Evolutionary conservation across 23 tunicate genomes (phyloP), one percentile per base, ranked within the genome.

Genomic region (Styela plicata): DNA sequence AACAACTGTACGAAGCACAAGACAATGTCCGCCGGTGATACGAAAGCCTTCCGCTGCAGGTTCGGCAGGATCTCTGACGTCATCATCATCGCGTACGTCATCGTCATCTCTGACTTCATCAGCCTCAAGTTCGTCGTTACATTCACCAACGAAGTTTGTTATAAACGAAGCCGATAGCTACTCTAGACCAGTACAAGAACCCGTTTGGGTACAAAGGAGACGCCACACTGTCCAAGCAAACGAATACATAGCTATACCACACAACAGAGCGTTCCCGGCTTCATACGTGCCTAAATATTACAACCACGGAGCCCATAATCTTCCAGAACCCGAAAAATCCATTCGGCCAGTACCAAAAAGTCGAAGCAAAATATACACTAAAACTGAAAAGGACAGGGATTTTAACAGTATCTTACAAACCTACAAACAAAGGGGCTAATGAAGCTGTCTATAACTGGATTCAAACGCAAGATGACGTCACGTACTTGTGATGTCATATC

Each of bases 401-500:
- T 62, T 68, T 84, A n/a, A 34, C 84, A 0, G 80, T 83, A 35
- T 84, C 94, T 16, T 84, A 84, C 71, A 80, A 84, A 53, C 78
- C 79, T 19, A 75, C 69, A n/a, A 76, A 52, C 64, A 53, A n/a
- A 36, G 57, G 85, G 36, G 23, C 88, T 3, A 37, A 64, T 30
- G 68, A 53, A 63, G 69, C 88, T 24, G 78, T 73, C 32, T 81
- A 87, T 52, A 67, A 77, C 26, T 88, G 93, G 93, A 83, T 86
- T 2, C 94, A 84, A 61, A 73, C 70, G 30, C 88, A 89, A 64
- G 96, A 90, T 75, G 96, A 90, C 74, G 80, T 90, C 74, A 90
- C 96, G 84, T 90, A 81, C 57, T 82, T 90, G 73, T 90, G 75
- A 82, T 32, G 77, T 27, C 31, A 24, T 13, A n/a, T n/a, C 26